phyloP scores from a whole-genome alignment of 2,113 vertebrate species.

The Spea multiplicata region DNA sequence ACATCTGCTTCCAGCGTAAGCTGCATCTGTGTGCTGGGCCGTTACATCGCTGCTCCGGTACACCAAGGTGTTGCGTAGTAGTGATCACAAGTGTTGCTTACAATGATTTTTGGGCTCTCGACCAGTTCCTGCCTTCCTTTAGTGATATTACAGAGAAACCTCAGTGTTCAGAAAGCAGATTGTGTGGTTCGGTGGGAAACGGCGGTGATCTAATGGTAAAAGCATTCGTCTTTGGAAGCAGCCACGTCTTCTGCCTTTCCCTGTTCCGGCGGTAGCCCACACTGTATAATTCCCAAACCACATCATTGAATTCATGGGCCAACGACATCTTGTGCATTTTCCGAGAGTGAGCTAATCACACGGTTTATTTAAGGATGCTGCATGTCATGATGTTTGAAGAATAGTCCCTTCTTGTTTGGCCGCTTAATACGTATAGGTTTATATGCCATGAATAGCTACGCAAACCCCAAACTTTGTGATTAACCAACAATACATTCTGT shows the following conservation, averaged over 20 bases:
- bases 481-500: too few species aligned
- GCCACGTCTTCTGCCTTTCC: neutral
- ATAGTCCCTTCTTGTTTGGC: neutral
- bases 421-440: too few species aligned
- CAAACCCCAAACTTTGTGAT: too few species aligned
- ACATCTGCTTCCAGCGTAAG: neutral
- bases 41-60: neutral
- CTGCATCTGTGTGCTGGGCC: neutral
- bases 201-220: conserved; percentile 24
- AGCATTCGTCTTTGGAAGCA: neutral
- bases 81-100: neutral
- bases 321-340: neutral
- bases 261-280: conserved; percentile 1
- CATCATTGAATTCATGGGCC: conserved; percentile 19
- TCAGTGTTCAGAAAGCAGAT: neutral
- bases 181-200: neutral
- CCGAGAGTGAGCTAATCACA: neutral
- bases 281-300: conserved; percentile 4
- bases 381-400: too few species aligned
- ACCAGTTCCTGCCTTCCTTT: neutral
- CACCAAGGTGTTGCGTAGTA: neutral
- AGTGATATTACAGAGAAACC: neutral
- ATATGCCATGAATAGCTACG: too few species aligned
- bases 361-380: conserved; percentile 12
- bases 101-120: neutral